Conservation (phyloP, 2,113 vertebrate species). For the Haemorhous mexicanus region DNA sequence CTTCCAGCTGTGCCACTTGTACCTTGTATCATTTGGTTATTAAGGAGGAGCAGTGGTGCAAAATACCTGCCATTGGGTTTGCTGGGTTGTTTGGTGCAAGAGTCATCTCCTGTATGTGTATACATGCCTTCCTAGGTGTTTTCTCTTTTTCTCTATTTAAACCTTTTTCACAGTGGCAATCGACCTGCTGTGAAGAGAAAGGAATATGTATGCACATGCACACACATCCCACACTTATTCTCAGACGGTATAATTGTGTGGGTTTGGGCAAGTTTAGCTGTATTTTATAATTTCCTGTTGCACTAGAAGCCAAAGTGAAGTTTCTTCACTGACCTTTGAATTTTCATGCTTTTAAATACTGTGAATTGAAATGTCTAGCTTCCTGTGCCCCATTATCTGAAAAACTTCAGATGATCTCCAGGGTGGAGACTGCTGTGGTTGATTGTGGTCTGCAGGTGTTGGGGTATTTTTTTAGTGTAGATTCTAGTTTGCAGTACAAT, state of each 20-base stretch:
- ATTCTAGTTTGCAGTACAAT: not conserved
- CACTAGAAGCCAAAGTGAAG: not conserved
- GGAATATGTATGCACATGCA: not conserved
- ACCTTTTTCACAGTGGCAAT: not conserved
- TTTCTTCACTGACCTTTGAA: not conserved
- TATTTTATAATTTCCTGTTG: not conserved
- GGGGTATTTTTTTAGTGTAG: not conserved
- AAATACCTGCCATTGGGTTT: not conserved
- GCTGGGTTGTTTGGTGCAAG: not conserved
- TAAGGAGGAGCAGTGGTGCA: not conserved
- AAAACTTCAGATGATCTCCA: not conserved
- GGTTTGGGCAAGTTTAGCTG: not conserved
- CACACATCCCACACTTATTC: rapidly evolving
- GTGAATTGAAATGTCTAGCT: not conserved
- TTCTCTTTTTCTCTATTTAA: not conserved
- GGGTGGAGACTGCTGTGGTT: not conserved
- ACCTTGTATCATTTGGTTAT: not conserved
- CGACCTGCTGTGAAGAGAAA: not conserved
- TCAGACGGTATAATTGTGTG: not conserved
- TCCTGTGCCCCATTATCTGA: not conserved
- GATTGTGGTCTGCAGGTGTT: not conserved
- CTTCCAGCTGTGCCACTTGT: not conserved
- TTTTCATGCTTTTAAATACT: not conserved
- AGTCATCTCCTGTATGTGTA: not conserved
- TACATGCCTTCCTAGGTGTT: not conserved